phyloP scores from a whole-genome alignment of 2,888 invertebrate species.

The Tillus elongatus region DNA sequence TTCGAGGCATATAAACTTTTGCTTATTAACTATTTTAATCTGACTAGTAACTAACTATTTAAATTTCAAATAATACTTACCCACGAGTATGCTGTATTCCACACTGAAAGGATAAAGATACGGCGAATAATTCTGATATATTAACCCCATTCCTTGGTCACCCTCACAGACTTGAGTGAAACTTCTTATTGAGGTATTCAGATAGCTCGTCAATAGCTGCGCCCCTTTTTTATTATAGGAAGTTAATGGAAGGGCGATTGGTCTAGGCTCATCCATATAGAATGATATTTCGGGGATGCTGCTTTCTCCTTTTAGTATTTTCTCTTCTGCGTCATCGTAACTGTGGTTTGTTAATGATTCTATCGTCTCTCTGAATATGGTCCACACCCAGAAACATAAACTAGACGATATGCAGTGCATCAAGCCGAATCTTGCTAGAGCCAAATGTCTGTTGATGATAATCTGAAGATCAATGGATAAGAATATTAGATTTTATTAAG shows the following conservation, averaged over 20 bases:
- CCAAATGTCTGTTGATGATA: slow-evolving; percentile 49
- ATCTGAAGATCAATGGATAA: slow-evolving; percentile 42
- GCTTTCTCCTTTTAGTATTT: slow-evolving; percentile 7
- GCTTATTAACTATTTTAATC: too few species aligned
- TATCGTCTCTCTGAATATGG: slow-evolving; percentile 64
- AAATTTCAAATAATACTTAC: too few species aligned
- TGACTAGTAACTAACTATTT: too few species aligned
- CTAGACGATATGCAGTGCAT: slow-evolving; percentile 76
- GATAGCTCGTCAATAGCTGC: slow-evolving; percentile 28
- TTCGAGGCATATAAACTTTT: too few species aligned
- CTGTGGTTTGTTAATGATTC: slow-evolving; percentile 50
- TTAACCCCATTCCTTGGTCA: slow-evolving; percentile 42
- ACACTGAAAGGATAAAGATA: slow-evolving; percentile 75
- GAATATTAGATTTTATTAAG: too few species aligned
- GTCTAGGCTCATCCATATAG: slow-evolving; percentile 15
- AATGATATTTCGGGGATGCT: slow-evolving; percentile 16
- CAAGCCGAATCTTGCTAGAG: slow-evolving; percentile 59
- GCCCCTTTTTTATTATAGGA: slow-evolving; percentile 29
- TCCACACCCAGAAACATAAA: slow-evolving; percentile 72
- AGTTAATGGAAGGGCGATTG: slow-evolving; percentile 33
- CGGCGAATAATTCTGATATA: slow-evolving; percentile 57
- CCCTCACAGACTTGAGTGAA: slow-evolving; percentile 41
- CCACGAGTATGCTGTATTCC: slow-evolving; percentile 69
- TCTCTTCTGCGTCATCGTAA: slow-evolving; percentile 26
- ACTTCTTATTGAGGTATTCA: slow-evolving; percentile 22